Evolutionary conservation across 2,113 vertebrate genomes (phyloP).

Genomic region (Grammomys surdaster): DNA sequence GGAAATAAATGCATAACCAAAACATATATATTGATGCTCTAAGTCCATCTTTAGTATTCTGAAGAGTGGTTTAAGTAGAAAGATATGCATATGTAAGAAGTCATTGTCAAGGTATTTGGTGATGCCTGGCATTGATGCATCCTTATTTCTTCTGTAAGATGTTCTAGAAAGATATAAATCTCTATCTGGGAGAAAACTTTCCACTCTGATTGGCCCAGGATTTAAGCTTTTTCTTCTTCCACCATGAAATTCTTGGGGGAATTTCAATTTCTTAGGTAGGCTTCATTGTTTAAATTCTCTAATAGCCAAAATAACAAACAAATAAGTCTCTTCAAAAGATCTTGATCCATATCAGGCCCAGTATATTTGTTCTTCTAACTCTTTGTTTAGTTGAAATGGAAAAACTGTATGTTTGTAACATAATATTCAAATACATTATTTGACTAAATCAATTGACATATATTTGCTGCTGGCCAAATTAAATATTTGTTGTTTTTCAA

Average conservation of each 20-base stretch:
- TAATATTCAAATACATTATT: not conserved
- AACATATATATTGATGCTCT: not conserved
- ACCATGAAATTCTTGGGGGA: not conserved
- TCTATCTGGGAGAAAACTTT: not conserved
- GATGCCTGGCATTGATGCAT: not conserved
- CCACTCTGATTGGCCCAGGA: not conserved
- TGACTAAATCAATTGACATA: not conserved
- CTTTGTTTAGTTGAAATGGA: too few species aligned
- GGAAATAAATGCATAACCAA: not conserved
- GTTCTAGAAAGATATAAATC: not conserved
- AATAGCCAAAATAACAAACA: not conserved
- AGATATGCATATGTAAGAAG: not conserved
- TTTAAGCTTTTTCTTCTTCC: not conserved
- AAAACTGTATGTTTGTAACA: not conserved
- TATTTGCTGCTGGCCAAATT: not conserved
- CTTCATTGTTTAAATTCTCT: not conserved
- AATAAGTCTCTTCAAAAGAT: not conserved
- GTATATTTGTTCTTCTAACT: not conserved
- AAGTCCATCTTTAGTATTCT: not conserved
- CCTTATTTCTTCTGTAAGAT: not conserved
- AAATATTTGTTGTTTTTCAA: not conserved
- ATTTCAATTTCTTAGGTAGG: not conserved
- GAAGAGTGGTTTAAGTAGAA: not conserved
- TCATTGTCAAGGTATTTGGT: not conserved
- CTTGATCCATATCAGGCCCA: not conserved